These are phyloP conservation scores for Globia sparganii DNA, from an alignment of 2,888 invertebrate species.

Conservation along the genomic window DNA sequence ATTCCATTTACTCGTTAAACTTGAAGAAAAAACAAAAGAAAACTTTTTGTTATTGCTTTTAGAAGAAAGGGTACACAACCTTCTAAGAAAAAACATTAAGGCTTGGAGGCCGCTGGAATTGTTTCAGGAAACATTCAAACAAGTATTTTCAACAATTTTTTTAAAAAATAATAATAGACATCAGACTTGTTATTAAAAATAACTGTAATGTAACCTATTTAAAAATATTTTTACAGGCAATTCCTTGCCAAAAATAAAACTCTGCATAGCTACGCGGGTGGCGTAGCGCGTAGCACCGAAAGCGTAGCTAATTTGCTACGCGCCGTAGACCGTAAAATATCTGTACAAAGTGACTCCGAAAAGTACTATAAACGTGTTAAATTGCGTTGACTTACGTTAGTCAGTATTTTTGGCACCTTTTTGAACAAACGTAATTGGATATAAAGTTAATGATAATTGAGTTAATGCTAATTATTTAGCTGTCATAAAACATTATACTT, in stretches of 20 bases:
- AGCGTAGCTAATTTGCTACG: constrained; percentile 72
- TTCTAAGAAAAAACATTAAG: constrained; percentile 33
- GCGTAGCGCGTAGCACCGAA: constrained; percentile 66
- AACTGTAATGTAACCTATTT: not conserved
- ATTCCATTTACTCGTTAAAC: constrained; percentile 34
- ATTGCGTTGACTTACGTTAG: not conserved
- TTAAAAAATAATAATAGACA: not conserved
- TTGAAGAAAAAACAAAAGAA: constrained; percentile 16
- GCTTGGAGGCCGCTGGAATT: constrained; percentile 1
- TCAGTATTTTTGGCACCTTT: not conserved
- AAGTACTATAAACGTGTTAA: constrained; percentile 35
- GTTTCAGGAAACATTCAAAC: constrained; percentile 5
- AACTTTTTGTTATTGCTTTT: constrained; percentile 11
- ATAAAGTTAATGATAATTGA: not conserved
- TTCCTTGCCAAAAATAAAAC: constrained; percentile 28
- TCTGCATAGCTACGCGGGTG: constrained; percentile 42
- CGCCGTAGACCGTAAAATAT: constrained; percentile 71
- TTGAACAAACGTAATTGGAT: not conserved
- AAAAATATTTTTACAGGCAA: not conserved
- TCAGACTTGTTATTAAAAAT: not conserved
- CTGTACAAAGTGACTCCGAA: constrained; percentile 33
- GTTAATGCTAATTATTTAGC: not conserved
- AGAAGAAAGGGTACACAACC: not conserved
- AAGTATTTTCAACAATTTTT: not conserved
- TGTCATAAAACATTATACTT: not conserved